phyloP scores from a whole-genome alignment of 1,140 invertebrate genomes.

The Heliconius himera region DNA sequence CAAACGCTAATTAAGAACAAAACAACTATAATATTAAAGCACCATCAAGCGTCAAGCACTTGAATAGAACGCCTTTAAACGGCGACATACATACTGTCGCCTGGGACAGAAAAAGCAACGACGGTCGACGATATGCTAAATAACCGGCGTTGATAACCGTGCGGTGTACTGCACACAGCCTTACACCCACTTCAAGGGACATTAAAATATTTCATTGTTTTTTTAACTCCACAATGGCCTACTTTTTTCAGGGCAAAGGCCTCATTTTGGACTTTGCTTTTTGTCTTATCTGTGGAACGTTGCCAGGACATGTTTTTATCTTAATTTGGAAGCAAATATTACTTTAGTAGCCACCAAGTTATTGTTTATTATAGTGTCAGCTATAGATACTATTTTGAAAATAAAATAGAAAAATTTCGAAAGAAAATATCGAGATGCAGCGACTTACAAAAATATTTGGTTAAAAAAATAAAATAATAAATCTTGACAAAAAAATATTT shows the following conservation, averaged over 20 bases:
- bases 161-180: conserved; percentile 50
- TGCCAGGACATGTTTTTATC: conserved; percentile 34
- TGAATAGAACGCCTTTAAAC: conserved; percentile 51
- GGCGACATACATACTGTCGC: conserved; percentile 53
- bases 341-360: neutral
- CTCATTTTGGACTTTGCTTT: conserved; percentile 39
- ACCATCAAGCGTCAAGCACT: neutral
- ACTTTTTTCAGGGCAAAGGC: conserved; percentile 40
- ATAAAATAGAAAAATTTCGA: neutral
- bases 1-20: neutral
- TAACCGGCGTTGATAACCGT: conserved; percentile 70
- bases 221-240: conserved; percentile 36
- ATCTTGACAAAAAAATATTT: too few species aligned
- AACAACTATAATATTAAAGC: too few species aligned
- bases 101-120: conserved; percentile 69
- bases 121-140: conserved; percentile 69
- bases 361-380: neutral
- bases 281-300: conserved; percentile 37
- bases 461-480: too few species aligned
- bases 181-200: conserved; percentile 47
- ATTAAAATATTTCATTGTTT: conserved; percentile 53
- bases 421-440: too few species aligned
- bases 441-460: too few species aligned
- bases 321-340: conserved; percentile 20
- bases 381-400: neutral